Base-by-base conservation (phyloP, 2,888 invertebrate genomes). In the Eupithecia inturbata region DNA sequence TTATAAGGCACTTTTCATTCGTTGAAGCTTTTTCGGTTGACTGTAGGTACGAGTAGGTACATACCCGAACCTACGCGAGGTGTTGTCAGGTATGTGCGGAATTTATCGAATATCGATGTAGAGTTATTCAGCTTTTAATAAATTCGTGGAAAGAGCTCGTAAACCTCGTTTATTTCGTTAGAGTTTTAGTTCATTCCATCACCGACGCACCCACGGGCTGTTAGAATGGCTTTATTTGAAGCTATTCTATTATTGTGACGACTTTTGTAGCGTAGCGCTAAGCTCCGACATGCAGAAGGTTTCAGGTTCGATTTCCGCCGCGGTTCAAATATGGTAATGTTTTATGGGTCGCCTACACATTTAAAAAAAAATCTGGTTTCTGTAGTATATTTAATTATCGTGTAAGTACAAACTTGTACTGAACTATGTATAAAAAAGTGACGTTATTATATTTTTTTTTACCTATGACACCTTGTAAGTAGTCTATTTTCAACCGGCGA, bases 101-200 rank as follows among this genome's bases (percentile, higher is more conserved):
- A 68, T 57, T 39, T 60, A 68, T 68, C 36, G 39, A 60, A 28
- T 39, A 60, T 16, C 68, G 60, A 60, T 60, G 22, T 10, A 39
- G 60, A 36, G 53, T 49, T 26, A 12, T 68, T 68, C 57, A 39
- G 39, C 33, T 49, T 22, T 41, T 22, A 57, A 57, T 41, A 28
- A 41, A 67, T 62, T 62, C 62, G 19, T 63, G 36, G 36, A 66
- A 39, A 36, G 26, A 16, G 39, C 64, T 66, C 12, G 33, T 39
- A 26, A 66, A 66, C n/a, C 39, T 66, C 12, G n/a, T 66, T 66
- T 16, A n/a, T 39, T n/a, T n/a, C n/a, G n/a, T n/a, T n/a, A n/a
- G n/a, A n/a, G n/a, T n/a, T n/a, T n/a, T n/a, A n/a, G n/a, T n/a
- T n/a, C n/a, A n/a, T n/a, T n/a, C n/a, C n/a, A 26, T 66, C 36